Evolutionary conservation across 2,113 vertebrate species (phyloP).

Genomic region (Anseranas semipalmata): DNA sequence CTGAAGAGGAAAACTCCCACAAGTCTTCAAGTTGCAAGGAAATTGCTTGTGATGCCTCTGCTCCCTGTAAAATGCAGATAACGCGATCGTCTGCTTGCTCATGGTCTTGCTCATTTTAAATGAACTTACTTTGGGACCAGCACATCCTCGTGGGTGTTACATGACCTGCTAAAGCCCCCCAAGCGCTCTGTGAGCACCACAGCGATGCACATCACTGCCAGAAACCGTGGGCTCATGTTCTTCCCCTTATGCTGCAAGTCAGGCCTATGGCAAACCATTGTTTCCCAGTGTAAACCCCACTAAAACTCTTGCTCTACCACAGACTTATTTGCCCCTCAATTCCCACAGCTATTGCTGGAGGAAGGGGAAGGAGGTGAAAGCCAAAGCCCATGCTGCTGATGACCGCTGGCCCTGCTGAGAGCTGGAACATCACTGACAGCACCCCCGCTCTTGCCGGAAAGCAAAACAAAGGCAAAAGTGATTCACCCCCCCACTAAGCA

Average conservation of each 20-base stretch:
- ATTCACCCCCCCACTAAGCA: not conserved
- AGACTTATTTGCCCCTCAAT: not conserved
- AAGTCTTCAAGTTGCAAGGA: not conserved
- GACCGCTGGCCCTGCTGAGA: accelerated
- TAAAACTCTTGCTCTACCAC: accelerated
- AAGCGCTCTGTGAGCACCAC: not conserved
- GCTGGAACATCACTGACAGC: accelerated
- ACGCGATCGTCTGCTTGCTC: not conserved
- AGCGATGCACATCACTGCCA: not conserved
- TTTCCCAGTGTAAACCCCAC: not conserved
- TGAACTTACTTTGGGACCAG: not conserved
- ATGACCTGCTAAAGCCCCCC: not conserved
- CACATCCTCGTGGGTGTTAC: not conserved
- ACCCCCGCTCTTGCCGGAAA: not conserved
- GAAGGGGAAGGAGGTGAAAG: not conserved
- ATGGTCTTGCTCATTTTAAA: not conserved
- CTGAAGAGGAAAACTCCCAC: not conserved
- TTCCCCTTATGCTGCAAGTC: not conserved
- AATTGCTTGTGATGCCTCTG: not conserved
- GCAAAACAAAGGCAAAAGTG: not conserved
- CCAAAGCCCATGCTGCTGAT: not conserved
- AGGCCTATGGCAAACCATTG: not conserved
- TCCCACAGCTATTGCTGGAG: not conserved
- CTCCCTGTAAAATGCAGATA: not conserved
- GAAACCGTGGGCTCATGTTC: not conserved